These are phyloP conservation scores for Eulemur coronatus DNA, from an alignment of 2,797 vertebrate species.

Conservation along the genomic window DNA sequence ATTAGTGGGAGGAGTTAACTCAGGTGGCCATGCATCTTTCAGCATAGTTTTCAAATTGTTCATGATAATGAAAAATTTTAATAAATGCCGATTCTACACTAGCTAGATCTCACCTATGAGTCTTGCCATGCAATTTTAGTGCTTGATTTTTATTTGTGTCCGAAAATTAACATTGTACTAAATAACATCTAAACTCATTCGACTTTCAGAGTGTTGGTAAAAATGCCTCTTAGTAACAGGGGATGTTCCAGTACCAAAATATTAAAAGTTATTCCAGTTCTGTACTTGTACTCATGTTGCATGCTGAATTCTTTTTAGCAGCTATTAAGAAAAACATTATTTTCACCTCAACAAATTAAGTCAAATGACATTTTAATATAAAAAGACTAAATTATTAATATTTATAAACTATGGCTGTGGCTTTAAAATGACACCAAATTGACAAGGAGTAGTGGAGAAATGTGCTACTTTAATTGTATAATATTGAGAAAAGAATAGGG, in stretches of 20 bases:
- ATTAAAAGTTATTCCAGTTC: not conserved
- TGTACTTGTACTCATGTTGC: not conserved
- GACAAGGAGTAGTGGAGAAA: not conserved
- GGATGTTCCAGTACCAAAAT: not conserved
- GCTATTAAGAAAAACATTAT: not conserved
- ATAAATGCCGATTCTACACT: not conserved
- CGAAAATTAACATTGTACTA: not conserved
- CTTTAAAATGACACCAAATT: not conserved
- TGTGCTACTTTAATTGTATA: not conserved
- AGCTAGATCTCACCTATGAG: not conserved
- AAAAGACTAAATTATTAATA: not conserved
- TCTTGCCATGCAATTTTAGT: not conserved
- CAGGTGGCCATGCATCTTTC: not conserved
- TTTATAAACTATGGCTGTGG: not conserved
- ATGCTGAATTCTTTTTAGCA: not conserved
- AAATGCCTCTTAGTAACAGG: not conserved
- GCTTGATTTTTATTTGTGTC: not conserved
- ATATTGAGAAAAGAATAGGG: not conserved
- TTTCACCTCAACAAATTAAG: conserved; percentile 2
- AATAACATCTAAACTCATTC: not conserved
- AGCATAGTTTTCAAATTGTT: not conserved
- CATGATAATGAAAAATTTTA: not conserved
- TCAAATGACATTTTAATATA: not conserved
- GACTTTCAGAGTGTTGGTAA: not conserved
- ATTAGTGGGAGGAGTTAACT: not conserved